Conservation (phyloP, 2,113 vertebrate genomes). For the Cichladusa arquata region DNA sequence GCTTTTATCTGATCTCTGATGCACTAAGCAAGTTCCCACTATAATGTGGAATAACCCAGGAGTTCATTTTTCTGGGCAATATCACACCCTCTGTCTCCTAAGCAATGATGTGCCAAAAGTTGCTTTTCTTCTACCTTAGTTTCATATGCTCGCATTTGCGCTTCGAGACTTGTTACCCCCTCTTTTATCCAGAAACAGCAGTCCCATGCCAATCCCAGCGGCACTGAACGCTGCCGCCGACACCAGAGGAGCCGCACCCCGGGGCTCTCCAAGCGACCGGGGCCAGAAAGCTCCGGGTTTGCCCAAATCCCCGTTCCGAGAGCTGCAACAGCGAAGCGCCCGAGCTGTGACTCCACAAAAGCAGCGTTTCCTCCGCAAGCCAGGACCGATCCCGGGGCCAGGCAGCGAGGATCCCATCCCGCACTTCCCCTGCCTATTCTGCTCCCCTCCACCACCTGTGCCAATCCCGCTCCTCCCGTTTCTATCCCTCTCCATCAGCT, state of each 20-base stretch:
- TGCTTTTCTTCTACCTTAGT: neutral
- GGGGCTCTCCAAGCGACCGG: fast-evolving
- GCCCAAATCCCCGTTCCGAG: neutral
- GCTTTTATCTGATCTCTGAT: neutral
- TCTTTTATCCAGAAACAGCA: neutral
- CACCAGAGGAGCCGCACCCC: neutral
- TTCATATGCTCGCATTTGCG: fast-evolving
- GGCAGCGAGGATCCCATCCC: neutral
- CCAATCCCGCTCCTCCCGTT: neutral
- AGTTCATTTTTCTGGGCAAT: neutral
- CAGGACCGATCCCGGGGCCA: neutral
- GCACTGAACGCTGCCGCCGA: neutral
- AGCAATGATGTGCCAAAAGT: neutral
- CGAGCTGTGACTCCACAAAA: neutral
- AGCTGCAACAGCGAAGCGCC: neutral
- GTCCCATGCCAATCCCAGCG: neutral
- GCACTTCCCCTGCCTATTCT: neutral
- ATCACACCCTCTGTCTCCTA: neutral
- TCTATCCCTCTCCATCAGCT: neutral
- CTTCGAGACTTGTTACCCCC: fast-evolving
- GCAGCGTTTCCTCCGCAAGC: fast-evolving
- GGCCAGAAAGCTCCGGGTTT: fast-evolving
- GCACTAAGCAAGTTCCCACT: neutral
- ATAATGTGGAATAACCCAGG: neutral
- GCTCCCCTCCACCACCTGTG: neutral